Evolutionary conservation across 2,888 invertebrate species (phyloP).

Genomic region (Smittia aterrima): DNA sequence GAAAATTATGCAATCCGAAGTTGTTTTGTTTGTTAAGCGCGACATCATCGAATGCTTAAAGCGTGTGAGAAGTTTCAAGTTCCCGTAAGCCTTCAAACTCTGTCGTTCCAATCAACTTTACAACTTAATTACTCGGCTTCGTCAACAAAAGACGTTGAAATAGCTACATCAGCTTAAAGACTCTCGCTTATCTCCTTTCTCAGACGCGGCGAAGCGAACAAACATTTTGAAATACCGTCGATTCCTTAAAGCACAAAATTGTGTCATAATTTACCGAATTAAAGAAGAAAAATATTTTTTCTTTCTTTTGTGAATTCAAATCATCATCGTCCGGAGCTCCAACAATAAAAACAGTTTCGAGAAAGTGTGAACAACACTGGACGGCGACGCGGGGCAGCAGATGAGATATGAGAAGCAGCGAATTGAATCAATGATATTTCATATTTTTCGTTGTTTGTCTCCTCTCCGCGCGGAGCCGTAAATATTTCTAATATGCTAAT

Average conservation of each 20-base stretch:
- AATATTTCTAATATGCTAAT: not conserved
- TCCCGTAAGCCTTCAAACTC: too few relatives aligned
- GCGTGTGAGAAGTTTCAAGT: too few relatives aligned
- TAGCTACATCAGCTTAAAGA: not conserved
- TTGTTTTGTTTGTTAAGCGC: too few relatives aligned
- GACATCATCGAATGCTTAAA: too few relatives aligned
- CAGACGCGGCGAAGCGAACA: not conserved
- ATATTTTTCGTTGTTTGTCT: not conserved
- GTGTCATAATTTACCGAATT: constrained; percentile 8
- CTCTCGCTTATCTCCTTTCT: too few relatives aligned
- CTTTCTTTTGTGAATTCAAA: not conserved
- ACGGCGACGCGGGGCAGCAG: not conserved
- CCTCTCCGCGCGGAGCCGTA: not conserved
- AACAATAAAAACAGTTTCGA: not conserved
- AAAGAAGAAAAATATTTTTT: too few relatives aligned
- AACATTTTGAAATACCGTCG: not conserved
- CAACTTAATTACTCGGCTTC: constrained; percentile 1
- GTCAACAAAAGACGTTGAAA: not conserved
- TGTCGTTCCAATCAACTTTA: not conserved
- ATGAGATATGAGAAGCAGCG: not conserved
- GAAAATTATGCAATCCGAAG: too few relatives aligned
- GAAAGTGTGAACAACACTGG: not conserved
- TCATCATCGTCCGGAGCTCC: not conserved
- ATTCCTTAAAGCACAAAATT: not conserved
- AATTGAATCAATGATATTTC: constrained; percentile 8